Percentiles rank a stretch among this genome's conserved stretches.
Evolutionary conservation across 2,797 vertebrate genomes (phyloP).

Genomic region (Oreortyx pictus): DNA sequence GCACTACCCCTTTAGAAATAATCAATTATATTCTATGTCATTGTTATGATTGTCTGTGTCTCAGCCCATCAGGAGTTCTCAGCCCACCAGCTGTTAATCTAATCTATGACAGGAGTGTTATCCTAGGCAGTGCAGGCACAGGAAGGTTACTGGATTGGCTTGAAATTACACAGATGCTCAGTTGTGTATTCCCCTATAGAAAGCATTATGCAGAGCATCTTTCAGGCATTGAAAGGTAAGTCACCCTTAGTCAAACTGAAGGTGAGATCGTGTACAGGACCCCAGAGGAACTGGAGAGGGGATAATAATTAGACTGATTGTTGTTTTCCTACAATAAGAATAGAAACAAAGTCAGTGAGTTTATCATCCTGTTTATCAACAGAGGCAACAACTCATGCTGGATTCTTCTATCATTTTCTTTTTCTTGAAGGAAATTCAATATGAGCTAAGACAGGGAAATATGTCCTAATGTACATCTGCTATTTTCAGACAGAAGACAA

Average conservation of each 20-base stretch:
- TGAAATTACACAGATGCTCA: not conserved
- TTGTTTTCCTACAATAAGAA: not conserved
- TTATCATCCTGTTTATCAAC: rapidly evolving
- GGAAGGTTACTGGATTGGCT: not conserved
- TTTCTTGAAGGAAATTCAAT: not conserved
- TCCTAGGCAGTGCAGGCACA: not conserved
- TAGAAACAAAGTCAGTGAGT: not conserved
- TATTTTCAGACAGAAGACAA: not conserved
- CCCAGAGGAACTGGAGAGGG: not conserved
- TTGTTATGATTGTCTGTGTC: not conserved
- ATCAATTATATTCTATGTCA: not conserved
- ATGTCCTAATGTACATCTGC: not conserved
- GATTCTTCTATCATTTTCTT: not conserved
- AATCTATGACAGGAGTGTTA: not conserved
- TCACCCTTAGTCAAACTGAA: not conserved
- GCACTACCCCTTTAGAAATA: not conserved
- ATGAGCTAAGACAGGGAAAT: not conserved
- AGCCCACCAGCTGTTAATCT: not conserved
- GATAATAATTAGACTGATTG: not conserved
- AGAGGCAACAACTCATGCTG: not conserved
- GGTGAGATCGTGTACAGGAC: not conserved
- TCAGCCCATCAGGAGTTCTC: not conserved
- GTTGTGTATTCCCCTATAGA: not conserved
- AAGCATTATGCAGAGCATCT: rapidly evolving
- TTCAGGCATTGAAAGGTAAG: not conserved